These are phyloP conservation scores for Spea multiplicata DNA, from an alignment of 2,113 vertebrate genomes.

Conservation along the genomic window DNA sequence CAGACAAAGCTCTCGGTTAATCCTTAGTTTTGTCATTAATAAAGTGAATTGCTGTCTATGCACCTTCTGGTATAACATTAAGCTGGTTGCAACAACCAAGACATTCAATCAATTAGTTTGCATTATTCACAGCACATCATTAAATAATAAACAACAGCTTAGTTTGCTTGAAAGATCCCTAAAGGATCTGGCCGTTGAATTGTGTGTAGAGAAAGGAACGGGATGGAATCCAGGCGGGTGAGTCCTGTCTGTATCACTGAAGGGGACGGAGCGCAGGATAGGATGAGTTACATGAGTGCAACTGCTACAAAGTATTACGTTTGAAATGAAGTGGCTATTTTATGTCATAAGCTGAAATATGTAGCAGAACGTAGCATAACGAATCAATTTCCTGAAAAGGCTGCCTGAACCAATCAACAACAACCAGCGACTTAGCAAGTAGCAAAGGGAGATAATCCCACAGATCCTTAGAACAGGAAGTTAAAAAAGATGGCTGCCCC, in stretches of 20 bases:
- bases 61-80: conserved; percentile 42
- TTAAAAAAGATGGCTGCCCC: no score
- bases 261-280: not conserved
- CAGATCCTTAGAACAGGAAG: no score
- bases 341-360: no score
- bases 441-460: no score
- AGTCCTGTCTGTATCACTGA: not conserved
- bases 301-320: no score
- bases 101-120: conserved; percentile 44
- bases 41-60: conserved; percentile 44
- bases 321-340: no score
- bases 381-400: no score
- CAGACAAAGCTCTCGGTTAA: conserved; percentile 32
- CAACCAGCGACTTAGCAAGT: no score
- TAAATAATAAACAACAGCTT: conserved; percentile 47
- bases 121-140: conserved; percentile 44
- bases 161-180: conserved; percentile 43
- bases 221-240: not conserved
- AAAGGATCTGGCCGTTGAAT: conserved; percentile 18
- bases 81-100: conserved; percentile 32
- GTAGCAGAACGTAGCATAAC: no score
- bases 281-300: not conserved
- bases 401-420: no score
- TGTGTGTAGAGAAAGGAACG: not conserved
- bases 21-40: conserved; percentile 45